These are phyloP conservation scores for Chaenodraco wilsoni DNA, from an alignment of 2,797 vertebrate species.

Conservation along the genomic window DNA sequence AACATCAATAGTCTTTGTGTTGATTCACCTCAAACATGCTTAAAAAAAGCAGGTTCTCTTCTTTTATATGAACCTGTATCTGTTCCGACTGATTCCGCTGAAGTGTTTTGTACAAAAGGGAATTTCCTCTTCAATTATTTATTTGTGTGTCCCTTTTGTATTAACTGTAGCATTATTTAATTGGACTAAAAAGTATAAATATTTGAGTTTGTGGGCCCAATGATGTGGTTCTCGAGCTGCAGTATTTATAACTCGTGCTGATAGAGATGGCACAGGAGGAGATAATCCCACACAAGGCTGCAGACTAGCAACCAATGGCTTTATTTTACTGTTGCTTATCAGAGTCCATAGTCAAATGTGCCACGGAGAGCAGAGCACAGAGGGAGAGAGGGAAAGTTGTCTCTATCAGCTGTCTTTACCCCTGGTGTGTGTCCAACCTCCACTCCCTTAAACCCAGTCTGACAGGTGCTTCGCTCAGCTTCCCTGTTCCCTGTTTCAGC, in stretches of 20 bases:
- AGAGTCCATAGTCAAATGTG: conserved; percentile 68
- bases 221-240: neutral
- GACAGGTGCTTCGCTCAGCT: conserved; percentile 73
- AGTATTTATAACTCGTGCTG: conserved; percentile 34
- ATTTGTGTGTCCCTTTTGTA: conserved; percentile 1
- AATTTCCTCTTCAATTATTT: neutral
- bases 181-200: neutral
- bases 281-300: conserved; percentile 51
- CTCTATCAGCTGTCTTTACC: conserved; percentile 72
- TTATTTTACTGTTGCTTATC: conserved; percentile 66
- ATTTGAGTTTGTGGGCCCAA: conserved; percentile 3
- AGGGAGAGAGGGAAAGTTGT: conserved; percentile 58
- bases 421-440: conserved; percentile 71
- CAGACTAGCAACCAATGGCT: conserved; percentile 51
- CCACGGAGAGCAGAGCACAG: conserved; percentile 14
- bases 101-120: neutral
- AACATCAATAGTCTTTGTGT: neutral
- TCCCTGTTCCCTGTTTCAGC: conserved; percentile 53
- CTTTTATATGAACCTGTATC: conserved; percentile 6
- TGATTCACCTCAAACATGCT: neutral
- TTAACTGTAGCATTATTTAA: neutral
- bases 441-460: conserved; percentile 71
- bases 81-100: neutral
- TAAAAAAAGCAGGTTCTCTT: neutral
- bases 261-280: conserved; percentile 44